phyloP scores from a whole-genome alignment of 23 tunicate genomes.

The Aplidium turbinatum region DNA sequence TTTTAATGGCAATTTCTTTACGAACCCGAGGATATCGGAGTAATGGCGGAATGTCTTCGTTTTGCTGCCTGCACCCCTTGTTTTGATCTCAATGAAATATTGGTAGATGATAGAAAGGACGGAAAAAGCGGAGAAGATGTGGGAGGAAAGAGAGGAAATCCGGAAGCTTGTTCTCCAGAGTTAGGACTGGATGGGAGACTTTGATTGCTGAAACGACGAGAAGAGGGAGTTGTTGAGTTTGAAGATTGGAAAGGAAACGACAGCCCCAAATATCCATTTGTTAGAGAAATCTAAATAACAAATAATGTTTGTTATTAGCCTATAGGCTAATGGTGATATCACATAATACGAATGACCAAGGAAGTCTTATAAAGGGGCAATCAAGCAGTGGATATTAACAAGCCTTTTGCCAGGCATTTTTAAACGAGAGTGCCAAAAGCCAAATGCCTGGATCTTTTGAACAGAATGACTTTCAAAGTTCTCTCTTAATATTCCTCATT shows the following conservation, averaged over 20 bases:
- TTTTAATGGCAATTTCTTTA: background rate
- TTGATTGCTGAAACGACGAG: slow-evolving; percentile 26
- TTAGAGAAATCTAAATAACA: too few species aligned
- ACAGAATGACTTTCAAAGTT: too few species aligned
- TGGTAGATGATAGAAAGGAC: slow-evolving; percentile 20
- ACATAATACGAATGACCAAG: too few species aligned
- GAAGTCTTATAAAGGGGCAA: too few species aligned
- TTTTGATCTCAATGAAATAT: slow-evolving; percentile 26
- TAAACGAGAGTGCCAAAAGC: too few species aligned
- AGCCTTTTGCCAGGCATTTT: too few species aligned
- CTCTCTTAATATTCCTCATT: too few species aligned
- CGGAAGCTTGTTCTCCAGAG: slow-evolving; percentile 38
- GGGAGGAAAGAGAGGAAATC: slow-evolving; percentile 59
- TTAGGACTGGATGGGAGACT: slow-evolving; percentile 83
- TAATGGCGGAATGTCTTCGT: slow-evolving; percentile 60
- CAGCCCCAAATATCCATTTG: too few species aligned
- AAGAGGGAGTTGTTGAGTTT: background rate
- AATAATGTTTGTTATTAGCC: too few species aligned
- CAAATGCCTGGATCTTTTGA: too few species aligned
- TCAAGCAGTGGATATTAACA: too few species aligned
- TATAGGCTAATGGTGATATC: too few species aligned
- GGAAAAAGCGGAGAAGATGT: slow-evolving; percentile 72
- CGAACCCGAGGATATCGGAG: slow-evolving; percentile 85
- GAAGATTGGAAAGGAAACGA: slow-evolving; percentile 32
- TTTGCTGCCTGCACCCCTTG: slow-evolving; percentile 43